These are phyloP conservation scores for Myioborus miniatus DNA, from an alignment of 2,797 vertebrate species.

Conservation along the genomic window DNA sequence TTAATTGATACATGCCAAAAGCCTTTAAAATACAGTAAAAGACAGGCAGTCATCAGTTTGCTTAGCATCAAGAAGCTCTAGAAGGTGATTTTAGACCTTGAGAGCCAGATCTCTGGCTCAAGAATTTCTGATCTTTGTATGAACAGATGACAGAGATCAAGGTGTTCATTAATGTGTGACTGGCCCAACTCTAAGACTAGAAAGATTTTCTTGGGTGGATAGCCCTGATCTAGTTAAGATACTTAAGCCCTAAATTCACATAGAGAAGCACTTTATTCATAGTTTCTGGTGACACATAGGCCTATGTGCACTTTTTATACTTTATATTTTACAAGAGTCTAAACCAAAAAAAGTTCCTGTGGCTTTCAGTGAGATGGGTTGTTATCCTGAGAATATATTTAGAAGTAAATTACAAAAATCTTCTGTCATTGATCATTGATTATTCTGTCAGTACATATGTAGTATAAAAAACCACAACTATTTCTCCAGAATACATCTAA, in stretches of 20 bases:
- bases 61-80: background rate
- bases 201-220: background rate
- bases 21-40: background rate
- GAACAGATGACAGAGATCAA: background rate
- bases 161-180: background rate
- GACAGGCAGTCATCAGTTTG: background rate
- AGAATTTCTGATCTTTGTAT: background rate
- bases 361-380: background rate
- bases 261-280: background rate
- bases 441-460: background rate
- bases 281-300: rapidly evolving
- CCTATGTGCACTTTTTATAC: background rate
- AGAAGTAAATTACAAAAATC: background rate
- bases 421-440: background rate
- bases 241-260: background rate
- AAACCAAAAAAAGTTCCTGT: background rate
- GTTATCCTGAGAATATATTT: background rate
- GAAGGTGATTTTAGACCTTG: background rate
- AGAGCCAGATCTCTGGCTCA: background rate
- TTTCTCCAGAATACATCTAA: background rate
- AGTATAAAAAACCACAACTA: background rate
- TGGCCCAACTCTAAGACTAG: background rate
- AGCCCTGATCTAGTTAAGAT: background rate
- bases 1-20: background rate
- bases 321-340: background rate